These are phyloP conservation scores for Pseudomugil tenellus DNA, from an alignment of 2,797 vertebrate species.

Conservation along the genomic window DNA sequence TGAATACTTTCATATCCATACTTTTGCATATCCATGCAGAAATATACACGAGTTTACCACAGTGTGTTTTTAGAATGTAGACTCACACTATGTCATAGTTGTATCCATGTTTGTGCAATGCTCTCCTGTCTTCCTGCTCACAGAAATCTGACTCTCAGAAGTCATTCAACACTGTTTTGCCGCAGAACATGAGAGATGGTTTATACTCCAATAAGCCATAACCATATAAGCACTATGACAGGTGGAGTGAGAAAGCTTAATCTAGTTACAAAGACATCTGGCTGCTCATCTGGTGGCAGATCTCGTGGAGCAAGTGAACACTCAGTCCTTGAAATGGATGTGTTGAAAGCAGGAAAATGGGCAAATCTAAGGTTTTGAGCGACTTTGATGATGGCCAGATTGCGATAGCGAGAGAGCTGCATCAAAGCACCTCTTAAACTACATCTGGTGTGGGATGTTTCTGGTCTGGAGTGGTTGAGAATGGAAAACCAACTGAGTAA, in stretches of 20 bases:
- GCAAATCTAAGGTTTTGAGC: not conserved
- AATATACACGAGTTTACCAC: slow-evolving; percentile 23
- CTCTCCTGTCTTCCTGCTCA: slow-evolving; percentile 57
- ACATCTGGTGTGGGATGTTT: too few relatives aligned
- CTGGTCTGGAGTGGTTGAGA: too few relatives aligned
- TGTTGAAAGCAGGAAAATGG: not conserved
- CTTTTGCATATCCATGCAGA: slow-evolving; percentile 13
- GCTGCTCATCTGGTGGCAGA: not conserved
- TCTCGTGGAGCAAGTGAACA: not conserved
- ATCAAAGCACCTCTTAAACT: not conserved
- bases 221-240: not conserved
- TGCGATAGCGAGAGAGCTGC: not conserved
- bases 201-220: not conserved
- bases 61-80: slow-evolving; percentile 26
- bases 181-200: slow-evolving; percentile 44
- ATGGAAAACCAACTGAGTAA: not conserved
- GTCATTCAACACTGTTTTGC: slow-evolving; percentile 56
- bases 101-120: slow-evolving; percentile 38
- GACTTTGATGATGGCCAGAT: not conserved
- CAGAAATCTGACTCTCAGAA: slow-evolving; percentile 58
- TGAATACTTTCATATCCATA: slow-evolving; percentile 36
- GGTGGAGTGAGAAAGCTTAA: not conserved
- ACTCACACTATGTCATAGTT: slow-evolving; percentile 18
- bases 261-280: not conserved
- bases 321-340: not conserved